phyloP scores from a whole-genome alignment of 2,797 vertebrate species.

The Chaetodon trifasciatus region DNA sequence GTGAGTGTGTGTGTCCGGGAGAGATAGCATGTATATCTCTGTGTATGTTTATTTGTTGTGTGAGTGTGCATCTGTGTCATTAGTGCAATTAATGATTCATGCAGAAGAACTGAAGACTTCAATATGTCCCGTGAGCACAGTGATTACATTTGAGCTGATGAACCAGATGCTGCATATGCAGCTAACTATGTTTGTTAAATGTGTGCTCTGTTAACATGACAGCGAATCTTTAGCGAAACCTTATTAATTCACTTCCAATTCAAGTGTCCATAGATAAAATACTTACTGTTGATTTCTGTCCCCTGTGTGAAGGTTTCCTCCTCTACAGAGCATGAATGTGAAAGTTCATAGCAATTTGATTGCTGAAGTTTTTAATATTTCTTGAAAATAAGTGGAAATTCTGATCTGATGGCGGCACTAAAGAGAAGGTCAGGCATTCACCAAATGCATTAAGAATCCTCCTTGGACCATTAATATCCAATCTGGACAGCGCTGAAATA shows the following conservation, averaged over 20 bases:
- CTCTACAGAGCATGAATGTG: not conserved
- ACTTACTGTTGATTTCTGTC: not conserved
- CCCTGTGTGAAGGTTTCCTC: too few relatives aligned
- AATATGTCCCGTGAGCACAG: slow-evolving; percentile 40
- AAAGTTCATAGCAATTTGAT: too few relatives aligned
- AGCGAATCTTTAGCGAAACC: slow-evolving; percentile 27
- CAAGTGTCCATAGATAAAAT: too few relatives aligned
- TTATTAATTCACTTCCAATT: slow-evolving; percentile 15
- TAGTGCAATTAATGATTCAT: slow-evolving; percentile 56
- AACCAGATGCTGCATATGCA: slow-evolving; percentile 60
- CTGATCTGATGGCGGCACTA: too few relatives aligned
- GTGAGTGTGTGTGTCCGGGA: not conserved
- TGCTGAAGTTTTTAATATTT: too few relatives aligned
- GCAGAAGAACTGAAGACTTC: slow-evolving; percentile 39
- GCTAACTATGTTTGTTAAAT: slow-evolving; percentile 47
- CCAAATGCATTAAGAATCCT: too few relatives aligned
- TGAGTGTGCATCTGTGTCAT: slow-evolving; percentile 50
- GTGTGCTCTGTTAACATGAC: slow-evolving; percentile 43
- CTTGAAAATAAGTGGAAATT: too few relatives aligned
- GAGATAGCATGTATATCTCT: not conserved
- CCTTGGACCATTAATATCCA: too few relatives aligned
- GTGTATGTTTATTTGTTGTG: slow-evolving; percentile 25
- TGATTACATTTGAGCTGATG: slow-evolving; percentile 62
- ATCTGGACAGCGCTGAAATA: too few relatives aligned
- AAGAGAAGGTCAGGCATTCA: too few relatives aligned